Evolutionary conservation across 2,888 invertebrate species (phyloP).

Genomic region (Volucella zonaria): DNA sequence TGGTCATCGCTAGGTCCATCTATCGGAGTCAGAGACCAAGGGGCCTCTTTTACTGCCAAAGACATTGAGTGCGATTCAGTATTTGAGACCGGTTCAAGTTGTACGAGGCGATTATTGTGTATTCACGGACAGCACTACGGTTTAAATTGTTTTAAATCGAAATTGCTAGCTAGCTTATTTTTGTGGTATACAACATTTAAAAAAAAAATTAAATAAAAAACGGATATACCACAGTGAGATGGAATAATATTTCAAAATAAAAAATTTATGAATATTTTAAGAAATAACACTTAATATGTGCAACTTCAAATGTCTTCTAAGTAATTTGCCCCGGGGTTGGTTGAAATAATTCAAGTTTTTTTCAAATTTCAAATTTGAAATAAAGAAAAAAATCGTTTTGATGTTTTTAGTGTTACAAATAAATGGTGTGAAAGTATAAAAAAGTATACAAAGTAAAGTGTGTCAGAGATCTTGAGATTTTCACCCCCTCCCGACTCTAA

Average conservation of each 20-base stretch:
- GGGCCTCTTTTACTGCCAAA: conserved; percentile 67
- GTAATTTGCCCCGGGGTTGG: conserved; percentile 3
- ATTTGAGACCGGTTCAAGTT: conserved; percentile 80
- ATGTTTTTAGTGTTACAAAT: conserved; percentile 27
- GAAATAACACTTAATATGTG: not conserved
- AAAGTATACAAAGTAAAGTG: conserved; percentile 27
- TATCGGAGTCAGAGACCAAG: conserved; percentile 64
- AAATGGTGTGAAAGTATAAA: conserved; percentile 44
- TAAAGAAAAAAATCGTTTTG: not conserved
- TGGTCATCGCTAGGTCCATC: conserved; percentile 70
- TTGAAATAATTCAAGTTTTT: not conserved
- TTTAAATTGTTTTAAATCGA: conserved; percentile 27
- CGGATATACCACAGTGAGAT: conserved; percentile 17
- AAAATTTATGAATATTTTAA: conserved; percentile 8
- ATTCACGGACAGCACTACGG: conserved; percentile 57
- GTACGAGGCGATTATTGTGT: conserved; percentile 72
- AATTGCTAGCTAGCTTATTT: conserved; percentile 35
- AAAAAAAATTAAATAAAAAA: conserved; percentile 31
- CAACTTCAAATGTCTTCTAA: conserved; percentile 24
- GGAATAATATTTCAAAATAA: not conserved
- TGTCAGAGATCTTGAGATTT: conserved; percentile 28
- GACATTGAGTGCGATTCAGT: conserved; percentile 79
- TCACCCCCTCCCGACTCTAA: conserved; percentile 20
- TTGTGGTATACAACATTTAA: conserved; percentile 22
- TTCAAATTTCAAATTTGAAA: conserved; percentile 2